Evolutionary conservation across 2,888 invertebrate genomes (phyloP).

Genomic region (Noctua comes): DNA sequence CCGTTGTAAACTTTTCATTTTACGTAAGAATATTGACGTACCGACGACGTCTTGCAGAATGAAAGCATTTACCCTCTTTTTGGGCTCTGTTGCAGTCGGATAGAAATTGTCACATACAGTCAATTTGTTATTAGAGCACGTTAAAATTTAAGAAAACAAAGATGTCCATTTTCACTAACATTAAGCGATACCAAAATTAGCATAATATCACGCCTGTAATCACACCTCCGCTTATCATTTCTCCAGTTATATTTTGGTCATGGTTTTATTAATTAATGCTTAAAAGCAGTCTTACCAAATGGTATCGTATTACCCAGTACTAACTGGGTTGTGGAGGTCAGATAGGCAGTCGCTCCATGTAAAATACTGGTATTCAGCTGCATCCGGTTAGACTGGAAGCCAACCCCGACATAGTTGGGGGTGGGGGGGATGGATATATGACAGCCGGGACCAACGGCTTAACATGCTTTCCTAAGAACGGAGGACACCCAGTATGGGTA

Average conservation of each 20-base stretch:
- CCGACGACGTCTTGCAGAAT: background rate
- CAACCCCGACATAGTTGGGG: background rate
- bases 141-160: background rate
- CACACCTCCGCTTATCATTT: background rate
- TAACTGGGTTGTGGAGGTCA: background rate
- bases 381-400: background rate
- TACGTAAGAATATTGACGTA: conserved; percentile 15
- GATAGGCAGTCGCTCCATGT: background rate
- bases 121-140: background rate
- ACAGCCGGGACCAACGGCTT: too few species aligned
- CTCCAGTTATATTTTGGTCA: background rate
- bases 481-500: too few species aligned
- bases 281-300: background rate
- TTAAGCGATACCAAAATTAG: background rate
- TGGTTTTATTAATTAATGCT: background rate
- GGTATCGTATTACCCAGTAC: background rate
- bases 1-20: conserved; percentile 1
- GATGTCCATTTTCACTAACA: background rate
- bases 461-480: too few species aligned
- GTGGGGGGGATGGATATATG: too few species aligned
- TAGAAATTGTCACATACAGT: background rate
- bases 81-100: background rate
- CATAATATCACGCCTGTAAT: background rate
- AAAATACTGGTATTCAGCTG: background rate
- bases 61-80: background rate